Evolutionary conservation across 2,797 vertebrate species (phyloP), one percentile per base, ranked within the genome.

Genomic region (Chanos chanos): DNA sequence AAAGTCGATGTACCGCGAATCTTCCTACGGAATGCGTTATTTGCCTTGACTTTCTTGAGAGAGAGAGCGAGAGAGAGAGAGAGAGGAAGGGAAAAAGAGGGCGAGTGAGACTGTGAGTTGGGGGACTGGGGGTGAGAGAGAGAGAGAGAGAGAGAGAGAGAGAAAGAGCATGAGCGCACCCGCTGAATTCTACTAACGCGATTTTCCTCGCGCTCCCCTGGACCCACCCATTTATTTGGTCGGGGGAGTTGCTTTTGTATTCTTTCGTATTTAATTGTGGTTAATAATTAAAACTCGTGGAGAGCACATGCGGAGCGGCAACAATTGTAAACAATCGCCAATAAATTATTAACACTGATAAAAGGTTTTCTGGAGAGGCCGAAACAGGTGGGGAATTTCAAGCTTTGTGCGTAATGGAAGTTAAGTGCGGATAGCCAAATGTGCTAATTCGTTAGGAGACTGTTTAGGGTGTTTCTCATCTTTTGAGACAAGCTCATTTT

Each of bases 271-370:
- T 61, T 54, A 59, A 63, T 57, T 55, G 59, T 1, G 61, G 63
- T 84, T 64, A 86, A 84, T 85, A 74, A 86, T 86, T 84, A 24
- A 60, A 78, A 72, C 78, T 57, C 61, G 68, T 50, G 36, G 47
- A 66, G 63, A 70, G 73, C 76, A 74, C 68, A 63, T 52, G 65
- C 58, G 69, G 74, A 71, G 37, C 53, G 47, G 27, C 28, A 10
- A 72, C 70, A 55, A 62, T 63, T 77, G 78, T 71, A 81, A 86
- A 83, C 80, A 82, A 66, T 68, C 52, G 49, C 30, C 49, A 21
- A 77, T 86, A 62, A 77, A 81, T 86, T 85, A 85, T 86, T 87
- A 71, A 84, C 76, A 72, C 41, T 19, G 75, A 60, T 84, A 85
- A 88, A 86, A 85, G 84, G 78, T 80, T 85, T 83, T 69, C 70